Conservation (phyloP, 2,888 invertebrate species). For the Lasius platythorax region DNA sequence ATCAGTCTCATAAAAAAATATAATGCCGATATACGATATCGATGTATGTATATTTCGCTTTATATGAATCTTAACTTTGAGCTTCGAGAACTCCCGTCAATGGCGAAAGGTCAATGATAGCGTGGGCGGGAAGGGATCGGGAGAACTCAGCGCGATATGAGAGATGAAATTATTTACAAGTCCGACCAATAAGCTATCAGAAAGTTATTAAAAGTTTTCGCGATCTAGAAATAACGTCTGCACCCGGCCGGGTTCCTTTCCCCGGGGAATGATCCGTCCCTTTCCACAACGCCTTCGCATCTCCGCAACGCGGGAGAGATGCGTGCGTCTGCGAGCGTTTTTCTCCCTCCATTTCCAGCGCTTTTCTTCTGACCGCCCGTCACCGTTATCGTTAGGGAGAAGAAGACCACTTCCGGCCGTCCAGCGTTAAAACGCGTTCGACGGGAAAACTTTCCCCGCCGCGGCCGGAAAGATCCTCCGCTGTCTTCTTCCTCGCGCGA, state of each 20-base stretch:
- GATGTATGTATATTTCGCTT: neutral
- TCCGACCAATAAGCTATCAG: conserved; percentile 77
- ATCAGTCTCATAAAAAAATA: neutral
- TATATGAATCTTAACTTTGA: conserved; percentile 18
- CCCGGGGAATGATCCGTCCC: conserved; percentile 73
- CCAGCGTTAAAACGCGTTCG: conserved; percentile 23
- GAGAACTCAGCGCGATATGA: conserved; percentile 56
- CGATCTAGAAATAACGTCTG: conserved; percentile 78
- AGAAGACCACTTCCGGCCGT: conserved; percentile 56
- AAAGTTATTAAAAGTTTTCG: conserved; percentile 82
- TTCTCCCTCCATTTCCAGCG: conserved; percentile 32
- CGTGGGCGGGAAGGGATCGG: neutral
- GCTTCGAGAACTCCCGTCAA: neutral
- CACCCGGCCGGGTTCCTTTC: conserved; percentile 66
- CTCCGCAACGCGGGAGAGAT: conserved; percentile 43
- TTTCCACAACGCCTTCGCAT: conserved; percentile 48
- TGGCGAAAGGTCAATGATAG: conserved; percentile 28
- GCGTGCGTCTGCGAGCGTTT: conserved; percentile 63
- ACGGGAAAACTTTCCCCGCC: conserved; percentile 22
- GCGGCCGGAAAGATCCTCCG: conserved; percentile 17
- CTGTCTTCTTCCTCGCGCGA: conserved; percentile 12
- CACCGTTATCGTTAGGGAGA: conserved; percentile 10
- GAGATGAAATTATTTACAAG: conserved; percentile 80
- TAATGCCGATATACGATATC: neutral
- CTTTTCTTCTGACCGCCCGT: conserved; percentile 32